phyloP scores from a whole-genome alignment of 1,140 invertebrate genomes.

The Polypedilum vanderplanki region DNA sequence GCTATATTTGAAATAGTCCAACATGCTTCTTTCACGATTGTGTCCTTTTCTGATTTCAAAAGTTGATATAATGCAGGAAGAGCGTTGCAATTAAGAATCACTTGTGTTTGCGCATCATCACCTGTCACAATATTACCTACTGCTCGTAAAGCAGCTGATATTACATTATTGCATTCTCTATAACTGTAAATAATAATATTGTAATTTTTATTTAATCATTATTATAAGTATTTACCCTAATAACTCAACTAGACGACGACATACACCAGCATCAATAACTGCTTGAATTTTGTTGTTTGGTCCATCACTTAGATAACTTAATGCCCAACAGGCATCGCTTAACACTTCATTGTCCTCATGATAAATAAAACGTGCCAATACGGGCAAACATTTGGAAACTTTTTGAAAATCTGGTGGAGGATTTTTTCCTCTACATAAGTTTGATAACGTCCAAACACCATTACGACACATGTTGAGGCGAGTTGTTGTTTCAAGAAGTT shows the following conservation, averaged over 20 bases:
- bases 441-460: constrained; percentile 96
- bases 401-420: constrained; percentile 90
- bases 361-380: constrained; percentile 79
- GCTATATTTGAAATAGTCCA: constrained; percentile 99
- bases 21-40: constrained; percentile 91
- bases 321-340: constrained; percentile 92
- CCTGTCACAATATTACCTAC: constrained; percentile 98
- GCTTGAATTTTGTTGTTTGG: constrained; percentile 98
- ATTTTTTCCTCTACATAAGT: constrained; percentile 93
- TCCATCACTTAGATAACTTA: constrained; percentile 90
- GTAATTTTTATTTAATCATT: no score
- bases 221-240: constrained; percentile 73
- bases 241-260: constrained; percentile 86
- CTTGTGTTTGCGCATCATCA: constrained; percentile 94
- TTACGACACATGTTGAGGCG: constrained; percentile 90
- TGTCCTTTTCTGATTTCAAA: constrained; percentile 71
- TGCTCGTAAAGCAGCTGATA: constrained; percentile 90
- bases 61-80: constrained; percentile 78
- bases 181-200: constrained; percentile 57
- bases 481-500: constrained; percentile 72
- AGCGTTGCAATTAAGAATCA: constrained; percentile 84
- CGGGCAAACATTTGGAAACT: constrained; percentile 74
- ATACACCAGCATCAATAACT: constrained; percentile 94
- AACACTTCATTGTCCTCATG: constrained; percentile 87
- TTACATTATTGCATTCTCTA: constrained; percentile 74